These are phyloP conservation scores for Hyperoplus lanceolatus DNA, from an alignment of 2,797 vertebrate species.

Conservation along the genomic window DNA sequence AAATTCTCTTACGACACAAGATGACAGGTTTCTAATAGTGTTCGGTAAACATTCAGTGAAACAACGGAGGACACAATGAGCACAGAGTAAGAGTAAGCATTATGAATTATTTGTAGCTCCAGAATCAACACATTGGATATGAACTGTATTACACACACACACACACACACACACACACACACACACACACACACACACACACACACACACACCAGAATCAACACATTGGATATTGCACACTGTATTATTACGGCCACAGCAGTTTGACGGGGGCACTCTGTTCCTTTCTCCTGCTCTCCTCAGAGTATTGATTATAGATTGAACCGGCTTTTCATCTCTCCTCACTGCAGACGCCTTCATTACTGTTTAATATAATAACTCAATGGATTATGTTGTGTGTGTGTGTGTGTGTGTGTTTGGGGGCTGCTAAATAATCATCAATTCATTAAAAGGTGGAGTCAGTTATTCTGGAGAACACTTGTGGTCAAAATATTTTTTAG, in stretches of 20 bases:
- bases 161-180: too few relatives aligned
- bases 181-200: too few relatives aligned
- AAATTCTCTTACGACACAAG: conserved; percentile 25
- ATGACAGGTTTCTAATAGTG: conserved; percentile 7
- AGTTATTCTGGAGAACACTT: too few relatives aligned
- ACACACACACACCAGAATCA: conserved; percentile 9
- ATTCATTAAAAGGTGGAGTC: too few relatives aligned
- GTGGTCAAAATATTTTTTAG: too few relatives aligned
- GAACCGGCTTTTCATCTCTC: conserved; percentile 36
- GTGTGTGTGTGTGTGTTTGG: too few relatives aligned
- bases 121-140: too few relatives aligned
- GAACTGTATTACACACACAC: too few relatives aligned
- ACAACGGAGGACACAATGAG: conserved; percentile 10
- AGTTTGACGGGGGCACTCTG: conserved; percentile 31
- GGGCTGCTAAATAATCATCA: too few relatives aligned
- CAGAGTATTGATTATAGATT: conserved; percentile 52
- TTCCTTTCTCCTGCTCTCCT: conserved; percentile 16
- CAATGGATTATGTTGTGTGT: too few relatives aligned
- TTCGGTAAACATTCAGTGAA: conserved; percentile 29
- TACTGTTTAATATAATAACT: background rate
- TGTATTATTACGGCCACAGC: conserved; percentile 22
- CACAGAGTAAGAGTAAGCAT: background rate
- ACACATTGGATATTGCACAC: conserved; percentile 33
- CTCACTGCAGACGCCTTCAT: conserved; percentile 29
- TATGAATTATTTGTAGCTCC: too few relatives aligned